A percentile compares a stretch with the other conserved stretches of the same genome.
These are phyloP conservation scores for Trypoxylus dichotomus DNA, from an alignment of 1,140 invertebrate genomes.

Conservation along the genomic window DNA sequence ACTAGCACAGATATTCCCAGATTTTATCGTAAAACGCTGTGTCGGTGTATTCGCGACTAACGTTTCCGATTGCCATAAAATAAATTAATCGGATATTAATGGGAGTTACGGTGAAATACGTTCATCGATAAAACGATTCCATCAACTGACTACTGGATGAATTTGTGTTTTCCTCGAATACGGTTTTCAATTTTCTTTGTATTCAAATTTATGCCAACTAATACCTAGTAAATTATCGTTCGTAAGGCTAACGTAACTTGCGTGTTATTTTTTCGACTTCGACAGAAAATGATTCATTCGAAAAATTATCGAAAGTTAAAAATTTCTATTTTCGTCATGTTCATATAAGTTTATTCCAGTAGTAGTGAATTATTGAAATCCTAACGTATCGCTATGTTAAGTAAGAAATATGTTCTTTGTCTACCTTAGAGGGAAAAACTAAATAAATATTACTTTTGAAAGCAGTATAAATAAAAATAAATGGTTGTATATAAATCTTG, in stretches of 20 bases:
- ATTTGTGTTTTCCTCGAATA: background rate
- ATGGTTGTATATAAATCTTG: no score
- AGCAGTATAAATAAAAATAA: no score
- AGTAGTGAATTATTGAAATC: no score
- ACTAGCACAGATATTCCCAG: background rate
- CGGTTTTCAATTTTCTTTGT: background rate
- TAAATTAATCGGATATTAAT: constrained; percentile 19
- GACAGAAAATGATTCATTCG: background rate
- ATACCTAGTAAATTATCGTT: background rate
- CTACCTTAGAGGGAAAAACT: no score
- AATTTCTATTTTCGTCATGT: background rate
- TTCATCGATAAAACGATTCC: constrained; percentile 2
- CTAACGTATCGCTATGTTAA: no score
- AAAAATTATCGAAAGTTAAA: background rate
- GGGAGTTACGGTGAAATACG: constrained; percentile 15
- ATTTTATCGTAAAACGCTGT: background rate
- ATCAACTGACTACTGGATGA: background rate
- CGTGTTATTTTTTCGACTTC: background rate
- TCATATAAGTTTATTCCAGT: no score
- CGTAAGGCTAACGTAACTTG: background rate
- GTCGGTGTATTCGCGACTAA: background rate
- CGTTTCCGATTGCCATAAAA: constrained; percentile 9
- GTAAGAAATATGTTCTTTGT: no score
- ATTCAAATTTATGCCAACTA: background rate
- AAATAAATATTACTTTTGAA: no score